Evolutionary conservation across 2,113 vertebrate genomes (phyloP).

Genomic region (Crotalus horridus): DNA sequence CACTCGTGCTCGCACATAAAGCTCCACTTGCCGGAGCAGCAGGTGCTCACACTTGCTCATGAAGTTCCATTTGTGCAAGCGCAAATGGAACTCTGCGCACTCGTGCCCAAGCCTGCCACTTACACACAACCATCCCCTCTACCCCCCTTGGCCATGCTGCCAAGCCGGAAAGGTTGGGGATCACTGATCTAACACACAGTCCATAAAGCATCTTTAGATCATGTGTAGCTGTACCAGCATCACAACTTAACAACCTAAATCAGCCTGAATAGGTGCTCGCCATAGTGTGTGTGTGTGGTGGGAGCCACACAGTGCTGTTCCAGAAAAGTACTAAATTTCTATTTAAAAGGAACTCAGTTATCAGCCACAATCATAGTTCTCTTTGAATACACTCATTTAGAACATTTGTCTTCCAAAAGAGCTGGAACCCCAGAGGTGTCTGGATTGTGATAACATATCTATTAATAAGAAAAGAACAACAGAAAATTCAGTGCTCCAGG

Average conservation of each 20-base stretch:
- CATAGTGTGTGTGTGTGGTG: neutral
- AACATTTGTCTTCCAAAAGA: neutral
- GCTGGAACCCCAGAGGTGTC: neutral
- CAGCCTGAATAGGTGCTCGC: neutral
- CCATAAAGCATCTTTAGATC: neutral
- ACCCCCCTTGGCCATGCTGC: neutral
- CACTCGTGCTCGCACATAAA: too few relatives aligned
- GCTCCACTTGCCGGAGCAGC: too few relatives aligned
- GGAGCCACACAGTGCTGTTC: neutral
- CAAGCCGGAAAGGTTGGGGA: neutral
- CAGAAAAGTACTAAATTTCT: neutral
- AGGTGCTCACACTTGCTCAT: neutral
- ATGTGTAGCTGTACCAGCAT: neutral
- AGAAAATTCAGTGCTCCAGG: neutral
- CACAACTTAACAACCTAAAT: neutral
- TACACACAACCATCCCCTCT: neutral
- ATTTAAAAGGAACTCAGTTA: neutral
- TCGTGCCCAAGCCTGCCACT: neutral
- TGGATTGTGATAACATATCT: neutral
- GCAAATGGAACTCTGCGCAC: neutral
- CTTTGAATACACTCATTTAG: neutral
- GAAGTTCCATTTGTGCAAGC: neutral
- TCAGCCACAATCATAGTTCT: neutral
- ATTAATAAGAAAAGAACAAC: neutral
- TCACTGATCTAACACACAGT: neutral